Conservation (phyloP, 2,888 invertebrate species). For the Urechis unicinctus region DNA sequence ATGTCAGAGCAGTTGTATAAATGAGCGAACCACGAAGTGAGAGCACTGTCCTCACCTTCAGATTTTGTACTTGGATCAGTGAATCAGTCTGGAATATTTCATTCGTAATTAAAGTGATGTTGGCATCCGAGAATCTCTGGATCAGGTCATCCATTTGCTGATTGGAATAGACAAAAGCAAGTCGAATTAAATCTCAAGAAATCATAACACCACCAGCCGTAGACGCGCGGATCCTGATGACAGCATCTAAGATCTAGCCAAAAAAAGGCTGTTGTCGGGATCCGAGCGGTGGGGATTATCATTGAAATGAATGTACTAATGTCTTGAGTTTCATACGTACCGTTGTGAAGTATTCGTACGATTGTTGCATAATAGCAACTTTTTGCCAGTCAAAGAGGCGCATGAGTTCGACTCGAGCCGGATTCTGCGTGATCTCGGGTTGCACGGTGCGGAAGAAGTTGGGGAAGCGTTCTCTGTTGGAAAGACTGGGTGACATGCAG, state of each 20-base stretch:
- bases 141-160: background rate
- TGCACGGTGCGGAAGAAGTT: slow-evolving; percentile 95
- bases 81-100: background rate
- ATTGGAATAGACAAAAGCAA: slow-evolving; percentile 25
- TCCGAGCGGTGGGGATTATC: no score
- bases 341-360: slow-evolving; percentile 91
- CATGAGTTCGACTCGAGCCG: slow-evolving; percentile 86
- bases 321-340: no score
- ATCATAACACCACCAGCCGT: no score
- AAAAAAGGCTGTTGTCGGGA: no score
- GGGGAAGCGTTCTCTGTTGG: slow-evolving; percentile 88
- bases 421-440: slow-evolving; percentile 94
- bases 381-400: slow-evolving; percentile 93
- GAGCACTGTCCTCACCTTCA: background rate
- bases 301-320: no score
- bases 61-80: background rate
- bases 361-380: slow-evolving; percentile 90
- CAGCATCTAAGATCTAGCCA: no score
- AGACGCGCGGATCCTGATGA: no score
- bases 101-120: background rate
- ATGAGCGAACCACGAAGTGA: no score
- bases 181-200: no score
- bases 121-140: background rate
- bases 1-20: no score
- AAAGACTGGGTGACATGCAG: slow-evolving; percentile 90